Evolutionary conservation across 2,888 invertebrate genomes (phyloP), one percentile per base, ranked within the genome.

Genomic region (Drosophila helvetica): DNA sequence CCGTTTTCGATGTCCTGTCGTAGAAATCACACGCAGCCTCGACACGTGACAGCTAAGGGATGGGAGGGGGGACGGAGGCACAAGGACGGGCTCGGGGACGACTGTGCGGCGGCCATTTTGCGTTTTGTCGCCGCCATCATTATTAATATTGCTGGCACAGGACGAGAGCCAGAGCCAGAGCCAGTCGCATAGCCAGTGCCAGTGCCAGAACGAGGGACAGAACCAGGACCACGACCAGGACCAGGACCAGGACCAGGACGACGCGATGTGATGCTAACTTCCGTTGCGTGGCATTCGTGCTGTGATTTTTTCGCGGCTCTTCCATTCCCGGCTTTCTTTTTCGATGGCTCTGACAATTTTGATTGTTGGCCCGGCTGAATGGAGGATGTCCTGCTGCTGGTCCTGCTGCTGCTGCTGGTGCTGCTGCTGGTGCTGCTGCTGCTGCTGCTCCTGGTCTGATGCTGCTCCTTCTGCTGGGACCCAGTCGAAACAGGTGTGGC

Each of bases 81-180:
- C 38, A 15, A 10, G 27, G 22, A 27, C 25, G 9, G 15, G 19
- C 19, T 19, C 43, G 42, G 19, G 38, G n/a, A 6, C 38, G 47
- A 45, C 43, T 52, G 50, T 66, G 54, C 64, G 75, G 55, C 80
- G 79, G 86, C 79, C 81, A 84, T 84, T 83, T 79, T 79, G 79
- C 71, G 81, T 80, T 80, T 83, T 80, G 84, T 71, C 69, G 69
- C 57, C 68, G 62, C 78, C 84, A 84, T 84, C 84, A 84, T 86
- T 83, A 86, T 86, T 83, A 86, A 83, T 86, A 84, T 75, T 74
- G 75, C 67, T 42, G 38, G 60, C 51, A 52, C 33, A 22, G 65
- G 19, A 54, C 56, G 18, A 43, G 15, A 22, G 52, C 5, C 38
- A 10, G 17, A 22, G 27, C 47, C 22, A 19, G 53, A 42, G 22